These are phyloP conservation scores for Amblyopsis hoosieri DNA, from an alignment of 2,797 vertebrate species.

Conservation along the genomic window DNA sequence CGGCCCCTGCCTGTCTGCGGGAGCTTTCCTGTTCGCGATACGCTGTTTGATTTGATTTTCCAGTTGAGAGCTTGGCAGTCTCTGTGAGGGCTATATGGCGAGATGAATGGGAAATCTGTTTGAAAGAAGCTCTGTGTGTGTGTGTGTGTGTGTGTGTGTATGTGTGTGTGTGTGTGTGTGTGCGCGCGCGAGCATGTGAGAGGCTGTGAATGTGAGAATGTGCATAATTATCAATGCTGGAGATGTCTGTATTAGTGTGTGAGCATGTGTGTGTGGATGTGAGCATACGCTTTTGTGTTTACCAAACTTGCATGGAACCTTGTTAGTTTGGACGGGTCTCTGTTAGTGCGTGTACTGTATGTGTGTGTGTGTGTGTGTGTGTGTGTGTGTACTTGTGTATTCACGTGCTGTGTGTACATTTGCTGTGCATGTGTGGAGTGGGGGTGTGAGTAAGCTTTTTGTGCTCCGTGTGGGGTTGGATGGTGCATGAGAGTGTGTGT, in stretches of 20 bases:
- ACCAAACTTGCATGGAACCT: too few relatives aligned
- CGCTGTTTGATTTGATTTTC: constrained; percentile 69
- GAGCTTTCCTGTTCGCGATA: constrained; percentile 80
- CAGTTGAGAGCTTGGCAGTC: constrained; percentile 57
- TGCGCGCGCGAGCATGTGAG: background rate
- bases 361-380: too few relatives aligned
- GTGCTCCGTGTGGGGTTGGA: too few relatives aligned
- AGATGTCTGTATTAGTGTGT: background rate
- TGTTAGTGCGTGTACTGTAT: too few relatives aligned
- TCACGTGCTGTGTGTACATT: too few relatives aligned
- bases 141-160: constrained; percentile 17
- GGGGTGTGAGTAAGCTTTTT: too few relatives aligned
- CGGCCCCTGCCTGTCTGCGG: constrained; percentile 77
- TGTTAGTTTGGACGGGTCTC: too few relatives aligned
- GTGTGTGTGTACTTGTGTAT: too few relatives aligned
- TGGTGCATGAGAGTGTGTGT: constrained; percentile 11
- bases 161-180: constrained; percentile 30
- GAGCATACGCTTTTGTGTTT: background rate
- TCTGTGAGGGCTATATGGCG: constrained; percentile 54
- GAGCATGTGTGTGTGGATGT: constrained; percentile 3
- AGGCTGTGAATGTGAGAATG: background rate
- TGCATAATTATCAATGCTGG: background rate
- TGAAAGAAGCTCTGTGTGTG: constrained; percentile 29
- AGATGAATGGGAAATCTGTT: constrained; percentile 54
- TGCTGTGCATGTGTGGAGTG: too few relatives aligned